Conservation (phyloP, 2,888 invertebrate species). For the Heliconius hortense region DNA sequence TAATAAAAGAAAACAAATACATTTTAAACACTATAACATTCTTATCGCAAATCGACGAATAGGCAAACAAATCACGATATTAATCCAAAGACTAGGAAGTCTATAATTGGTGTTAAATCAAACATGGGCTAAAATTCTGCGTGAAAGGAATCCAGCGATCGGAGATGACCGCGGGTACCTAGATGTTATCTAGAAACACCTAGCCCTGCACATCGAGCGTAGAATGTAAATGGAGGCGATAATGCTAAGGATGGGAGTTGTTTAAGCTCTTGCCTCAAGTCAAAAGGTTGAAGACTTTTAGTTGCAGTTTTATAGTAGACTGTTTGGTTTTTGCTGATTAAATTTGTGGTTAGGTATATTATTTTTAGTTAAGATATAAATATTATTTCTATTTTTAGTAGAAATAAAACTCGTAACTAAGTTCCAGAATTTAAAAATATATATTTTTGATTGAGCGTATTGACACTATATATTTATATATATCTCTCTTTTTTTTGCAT, state of each 20-base stretch:
- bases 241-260: constrained; percentile 15
- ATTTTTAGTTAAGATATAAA: too few species aligned
- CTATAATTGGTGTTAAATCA: constrained; percentile 82
- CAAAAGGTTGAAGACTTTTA: constrained; percentile 12
- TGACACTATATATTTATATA: too few species aligned
- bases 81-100: constrained; percentile 70
- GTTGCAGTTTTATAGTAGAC: neutral
- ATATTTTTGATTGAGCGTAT: too few species aligned
- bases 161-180: constrained; percentile 76
- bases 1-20: neutral
- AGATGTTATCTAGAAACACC: constrained; percentile 76
- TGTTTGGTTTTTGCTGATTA: neutral
- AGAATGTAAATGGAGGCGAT: constrained; percentile 44
- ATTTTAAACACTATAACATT: constrained; percentile 12
- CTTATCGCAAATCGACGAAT: constrained; percentile 29
- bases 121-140: constrained; percentile 78
- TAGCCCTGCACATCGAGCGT: constrained; percentile 56
- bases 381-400: too few species aligned
- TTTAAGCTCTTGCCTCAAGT: constrained; percentile 17
- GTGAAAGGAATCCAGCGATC: constrained; percentile 79
- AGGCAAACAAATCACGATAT: constrained; percentile 49
- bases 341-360: neutral
- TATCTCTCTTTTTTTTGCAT: too few species aligned
- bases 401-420: too few species aligned
- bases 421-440: too few species aligned